Percentiles rank a stretch among this genome's conserved stretches.
Conservation (phyloP, 2,113 vertebrate species). For the Phyllostomus hastatus region DNA sequence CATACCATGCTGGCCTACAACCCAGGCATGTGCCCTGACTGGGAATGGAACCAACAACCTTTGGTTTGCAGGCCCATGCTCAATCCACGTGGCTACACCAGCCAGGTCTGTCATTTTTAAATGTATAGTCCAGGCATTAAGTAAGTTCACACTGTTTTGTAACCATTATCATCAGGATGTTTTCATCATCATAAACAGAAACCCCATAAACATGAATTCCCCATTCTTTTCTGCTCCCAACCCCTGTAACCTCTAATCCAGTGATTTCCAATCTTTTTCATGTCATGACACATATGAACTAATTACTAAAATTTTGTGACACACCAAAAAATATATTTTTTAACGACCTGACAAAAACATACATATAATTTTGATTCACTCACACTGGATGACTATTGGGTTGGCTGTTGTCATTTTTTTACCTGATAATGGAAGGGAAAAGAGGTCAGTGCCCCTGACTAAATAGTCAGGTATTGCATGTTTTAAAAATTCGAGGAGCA, state of each 20-base stretch:
- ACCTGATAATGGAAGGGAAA: too few species aligned
- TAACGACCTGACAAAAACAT: too few species aligned
- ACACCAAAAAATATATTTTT: neutral
- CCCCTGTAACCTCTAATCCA: neutral
- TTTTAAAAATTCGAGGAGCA: neutral
- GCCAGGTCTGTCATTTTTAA: neutral
- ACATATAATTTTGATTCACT: neutral
- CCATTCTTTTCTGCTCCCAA: neutral
- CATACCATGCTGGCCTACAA: too few species aligned
- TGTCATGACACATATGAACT: neutral
- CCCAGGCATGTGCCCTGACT: too few species aligned
- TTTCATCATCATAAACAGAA: neutral
- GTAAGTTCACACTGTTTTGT: neutral
- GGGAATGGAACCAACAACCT: too few species aligned
- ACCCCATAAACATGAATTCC: neutral
- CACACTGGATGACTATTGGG: neutral
- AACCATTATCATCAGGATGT: neutral
- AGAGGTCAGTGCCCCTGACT: too few species aligned
- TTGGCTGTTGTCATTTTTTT: neutral
- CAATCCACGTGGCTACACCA: too few species aligned
- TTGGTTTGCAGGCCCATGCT: too few species aligned
- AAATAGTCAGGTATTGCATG: neutral
- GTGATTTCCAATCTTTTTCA: neutral
- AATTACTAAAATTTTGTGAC: neutral
- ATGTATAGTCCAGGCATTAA: neutral